Percentiles rank a stretch among this genome's conserved stretches.
phyloP scores from a whole-genome alignment of 2,113 vertebrate genomes.

The Abramis brama region DNA sequence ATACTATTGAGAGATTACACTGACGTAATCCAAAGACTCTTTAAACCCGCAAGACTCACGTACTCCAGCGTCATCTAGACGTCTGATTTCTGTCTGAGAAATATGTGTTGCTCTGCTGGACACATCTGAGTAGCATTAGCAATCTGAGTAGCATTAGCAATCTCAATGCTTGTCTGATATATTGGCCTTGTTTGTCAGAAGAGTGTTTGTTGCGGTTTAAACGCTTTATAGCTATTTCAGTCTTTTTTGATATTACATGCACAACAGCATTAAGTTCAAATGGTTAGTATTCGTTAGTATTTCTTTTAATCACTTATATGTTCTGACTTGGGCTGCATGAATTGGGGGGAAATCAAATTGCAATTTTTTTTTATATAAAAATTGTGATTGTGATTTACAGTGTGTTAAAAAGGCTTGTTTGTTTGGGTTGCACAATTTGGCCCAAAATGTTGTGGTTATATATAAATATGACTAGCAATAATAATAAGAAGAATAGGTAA shows the following conservation, averaged over 20 bases:
- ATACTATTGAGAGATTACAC: constrained; percentile 78
- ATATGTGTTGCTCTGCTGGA: neutral
- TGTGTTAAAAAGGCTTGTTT: no score
- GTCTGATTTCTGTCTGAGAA: neutral
- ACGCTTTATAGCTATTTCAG: neutral
- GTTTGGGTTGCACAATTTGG: no score
- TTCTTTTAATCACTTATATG: neutral
- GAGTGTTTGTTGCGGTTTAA: neutral
- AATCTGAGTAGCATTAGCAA: no score
- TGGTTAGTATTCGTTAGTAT: neutral
- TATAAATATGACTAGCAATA: no score
- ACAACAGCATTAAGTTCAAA: neutral
- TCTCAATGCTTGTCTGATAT: neutral
- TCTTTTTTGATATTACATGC: neutral
- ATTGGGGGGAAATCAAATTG: no score
- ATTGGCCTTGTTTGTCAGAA: neutral
- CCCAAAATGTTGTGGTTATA: no score
- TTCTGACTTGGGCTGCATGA: neutral
- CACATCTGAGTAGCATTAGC: neutral
- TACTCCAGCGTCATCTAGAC: neutral
- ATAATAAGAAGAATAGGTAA: no score
- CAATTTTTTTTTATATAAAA: no score
- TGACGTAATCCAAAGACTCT: constrained; percentile 68
- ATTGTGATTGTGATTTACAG: no score
- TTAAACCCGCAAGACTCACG: constrained; percentile 12